phyloP scores from a whole-genome alignment of 2,888 invertebrate genomes.

The Hypomecis punctinalis region DNA sequence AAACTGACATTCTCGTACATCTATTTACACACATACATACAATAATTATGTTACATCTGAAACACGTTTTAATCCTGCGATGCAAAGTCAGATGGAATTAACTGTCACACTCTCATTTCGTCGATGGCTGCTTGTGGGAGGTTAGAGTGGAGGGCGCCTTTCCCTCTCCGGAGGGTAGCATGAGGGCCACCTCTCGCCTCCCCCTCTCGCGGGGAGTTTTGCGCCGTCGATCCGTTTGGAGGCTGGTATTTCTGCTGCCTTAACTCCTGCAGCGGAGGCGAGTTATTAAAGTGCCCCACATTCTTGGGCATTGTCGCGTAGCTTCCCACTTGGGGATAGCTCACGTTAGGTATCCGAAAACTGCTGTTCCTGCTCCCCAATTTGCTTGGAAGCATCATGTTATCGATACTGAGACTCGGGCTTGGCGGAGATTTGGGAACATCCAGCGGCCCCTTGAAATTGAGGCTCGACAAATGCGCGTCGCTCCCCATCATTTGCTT shows the following conservation, averaged over 20 bases:
- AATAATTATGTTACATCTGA: constrained; percentile 51
- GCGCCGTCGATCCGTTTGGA: constrained; percentile 85
- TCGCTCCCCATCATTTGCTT: constrained; percentile 80
- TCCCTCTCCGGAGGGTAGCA: constrained; percentile 74
- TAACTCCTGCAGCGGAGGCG: constrained; percentile 79
- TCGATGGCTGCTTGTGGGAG: constrained; percentile 94
- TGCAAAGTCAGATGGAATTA: constrained; percentile 65
- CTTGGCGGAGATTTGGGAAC: constrained; percentile 86
- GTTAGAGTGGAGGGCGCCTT: constrained; percentile 81
- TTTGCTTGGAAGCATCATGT: constrained; percentile 79
- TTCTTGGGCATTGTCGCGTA: constrained; percentile 87
- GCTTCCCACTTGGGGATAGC: constrained; percentile 75
- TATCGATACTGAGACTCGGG: constrained; percentile 85
- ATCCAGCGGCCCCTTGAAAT: constrained; percentile 85
- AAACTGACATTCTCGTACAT: constrained; percentile 54
- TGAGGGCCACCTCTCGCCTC: constrained; percentile 69
- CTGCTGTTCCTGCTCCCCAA: constrained; percentile 83
- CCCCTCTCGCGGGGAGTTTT: constrained; percentile 65
- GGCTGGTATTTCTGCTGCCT: constrained; percentile 86
- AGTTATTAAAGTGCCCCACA: constrained; percentile 82
- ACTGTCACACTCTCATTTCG: constrained; percentile 95
- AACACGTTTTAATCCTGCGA: constrained; percentile 65
- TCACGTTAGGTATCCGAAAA: constrained; percentile 77
- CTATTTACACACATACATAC: constrained; percentile 69
- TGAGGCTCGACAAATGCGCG: constrained; percentile 81